Evolutionary conservation across 1,140 invertebrate genomes (phyloP).

Genomic region (Drosophila lowei): DNA sequence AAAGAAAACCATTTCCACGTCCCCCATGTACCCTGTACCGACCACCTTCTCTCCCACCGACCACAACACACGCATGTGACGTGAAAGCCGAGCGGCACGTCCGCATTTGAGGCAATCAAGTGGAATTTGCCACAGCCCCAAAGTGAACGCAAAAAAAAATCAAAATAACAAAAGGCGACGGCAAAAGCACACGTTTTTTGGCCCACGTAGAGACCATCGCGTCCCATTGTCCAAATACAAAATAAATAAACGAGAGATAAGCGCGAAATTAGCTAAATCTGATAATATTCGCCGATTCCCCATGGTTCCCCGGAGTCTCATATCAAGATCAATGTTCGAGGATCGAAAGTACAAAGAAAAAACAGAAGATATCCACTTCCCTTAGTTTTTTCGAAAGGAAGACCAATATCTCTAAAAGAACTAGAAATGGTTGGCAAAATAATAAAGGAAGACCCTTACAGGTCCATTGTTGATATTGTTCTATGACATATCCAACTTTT

Average conservation of each 20-base stretch:
- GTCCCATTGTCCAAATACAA: neutral
- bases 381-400: no score
- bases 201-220: constrained; percentile 20
- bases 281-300: no score
- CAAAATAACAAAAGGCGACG: constrained; percentile 3
- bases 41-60: neutral
- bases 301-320: no score
- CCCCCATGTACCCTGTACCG: neutral
- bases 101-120: constrained; percentile 22
- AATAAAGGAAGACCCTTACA: no score
- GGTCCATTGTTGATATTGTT: no score
- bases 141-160: neutral
- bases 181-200: constrained; percentile 16
- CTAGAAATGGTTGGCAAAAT: no score
- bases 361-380: no score
- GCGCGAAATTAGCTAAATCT: no score
- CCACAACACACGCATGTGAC: constrained; percentile 6
- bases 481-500: no score
- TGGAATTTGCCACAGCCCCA: constrained; percentile 26
- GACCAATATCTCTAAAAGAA: no score
- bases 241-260: neutral
- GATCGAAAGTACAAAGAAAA: no score
- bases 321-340: no score
- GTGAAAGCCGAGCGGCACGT: constrained; percentile 42
- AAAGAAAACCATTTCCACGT: constrained; percentile 16